Base-by-base conservation (phyloP, 2,797 vertebrate species). In the Meda fulgida region DNA sequence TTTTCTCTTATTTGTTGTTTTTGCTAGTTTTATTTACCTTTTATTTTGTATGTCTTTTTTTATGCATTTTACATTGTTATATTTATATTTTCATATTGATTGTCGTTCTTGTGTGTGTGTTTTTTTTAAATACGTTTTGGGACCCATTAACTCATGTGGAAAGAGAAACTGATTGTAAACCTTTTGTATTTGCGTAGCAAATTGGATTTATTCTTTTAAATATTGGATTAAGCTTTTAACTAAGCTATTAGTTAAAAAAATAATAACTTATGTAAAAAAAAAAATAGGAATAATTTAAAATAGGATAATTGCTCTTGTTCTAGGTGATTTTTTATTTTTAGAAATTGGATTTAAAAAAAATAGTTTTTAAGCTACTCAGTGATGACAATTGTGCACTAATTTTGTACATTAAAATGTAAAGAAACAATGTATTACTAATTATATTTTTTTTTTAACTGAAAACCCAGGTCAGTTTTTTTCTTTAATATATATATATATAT, bases 31-130 rank as follows among this genome's bases (percentile, higher is more conserved):
- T 21, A 29, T 65, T n/a, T 23, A 81, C 18, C 7, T 80, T 75
- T 38, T 66, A 53, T 72, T 69, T 77, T 31, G 29, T 16, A 51
- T n/a, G 16, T 60, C 31, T 23, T 48, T 21, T 51, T 71, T 83
- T 40, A 67, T 84, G 11, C 29, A 58, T 84, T 77, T 87, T 43
- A 31, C 53, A 31, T 81, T 48, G 31, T 80, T 85, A 36, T 85
- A 85, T 83, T 84, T 87, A 85, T 84, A 63, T 66, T 29, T 85
- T 81, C n/a, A 34, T 60, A 36, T 43, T 76, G 40, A 48, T 76
- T 58, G 55, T 84, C 31, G 16, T 55, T 46, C n/a, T 11, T 80
- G 9, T 43, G 13, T 26, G 21, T 80, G 40, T 60, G 70, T 60
- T 4, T 46, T 14, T 11, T 43, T 11, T 43, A 23, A 9, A 21